A percentile compares a stretch with the other conserved stretches of the same genome.
phyloP scores from a whole-genome alignment of 2,888 invertebrate species.

The Eupithecia abbreviata region DNA sequence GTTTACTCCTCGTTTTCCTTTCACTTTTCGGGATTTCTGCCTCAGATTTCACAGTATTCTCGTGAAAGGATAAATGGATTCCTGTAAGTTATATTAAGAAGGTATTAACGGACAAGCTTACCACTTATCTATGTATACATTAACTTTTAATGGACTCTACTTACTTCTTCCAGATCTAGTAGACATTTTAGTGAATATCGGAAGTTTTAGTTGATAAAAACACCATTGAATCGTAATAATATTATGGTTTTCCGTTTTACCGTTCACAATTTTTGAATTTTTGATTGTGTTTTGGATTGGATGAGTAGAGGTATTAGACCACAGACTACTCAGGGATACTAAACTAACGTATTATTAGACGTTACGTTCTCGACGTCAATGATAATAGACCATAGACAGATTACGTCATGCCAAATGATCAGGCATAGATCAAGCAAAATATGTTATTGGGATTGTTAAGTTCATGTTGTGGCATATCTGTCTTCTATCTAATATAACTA shows the following conservation, averaged over 20 bases:
- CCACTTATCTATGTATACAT: background rate
- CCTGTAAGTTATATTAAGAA: constrained; percentile 56
- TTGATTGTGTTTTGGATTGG: constrained; percentile 32
- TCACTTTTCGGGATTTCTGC: constrained; percentile 53
- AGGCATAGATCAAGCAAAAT: too few species aligned
- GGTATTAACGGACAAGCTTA: background rate
- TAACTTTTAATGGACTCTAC: constrained; percentile 41
- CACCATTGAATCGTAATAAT: constrained; percentile 41
- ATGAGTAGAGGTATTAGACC: background rate
- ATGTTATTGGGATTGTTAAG: too few species aligned
- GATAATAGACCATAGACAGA: background rate
- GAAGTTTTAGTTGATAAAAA: background rate
- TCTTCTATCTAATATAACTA: too few species aligned
- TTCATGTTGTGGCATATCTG: too few species aligned
- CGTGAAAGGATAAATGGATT: constrained; percentile 61
- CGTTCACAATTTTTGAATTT: constrained; percentile 50
- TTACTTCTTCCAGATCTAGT: constrained; percentile 78
- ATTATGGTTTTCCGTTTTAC: constrained; percentile 43
- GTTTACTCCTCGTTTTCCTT: constrained; percentile 63
- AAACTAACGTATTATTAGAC: background rate
- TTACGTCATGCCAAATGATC: background rate
- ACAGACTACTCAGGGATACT: background rate
- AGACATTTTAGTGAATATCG: constrained; percentile 57
- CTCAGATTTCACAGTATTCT: constrained; percentile 42
- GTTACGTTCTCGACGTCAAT: background rate